These are phyloP conservation scores for Illadopsis cleaveri DNA, from an alignment of 2,113 vertebrate genomes.

Conservation along the genomic window DNA sequence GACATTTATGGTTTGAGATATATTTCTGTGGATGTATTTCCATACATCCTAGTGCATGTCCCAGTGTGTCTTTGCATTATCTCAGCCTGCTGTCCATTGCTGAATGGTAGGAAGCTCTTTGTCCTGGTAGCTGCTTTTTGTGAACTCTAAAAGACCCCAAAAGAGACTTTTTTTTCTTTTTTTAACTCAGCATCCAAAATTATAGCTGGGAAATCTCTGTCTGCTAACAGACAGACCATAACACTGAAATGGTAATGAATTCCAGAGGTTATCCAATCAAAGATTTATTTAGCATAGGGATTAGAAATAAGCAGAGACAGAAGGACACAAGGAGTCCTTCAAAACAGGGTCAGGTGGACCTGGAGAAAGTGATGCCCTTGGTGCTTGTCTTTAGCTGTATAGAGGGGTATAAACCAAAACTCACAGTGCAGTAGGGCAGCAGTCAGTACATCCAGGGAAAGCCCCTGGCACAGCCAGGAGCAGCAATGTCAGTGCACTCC, in stretches of 20 bases:
- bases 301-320: neutral
- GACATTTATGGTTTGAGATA: neutral
- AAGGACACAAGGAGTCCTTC: neutral
- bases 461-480: neutral
- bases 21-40: neutral
- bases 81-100: neutral
- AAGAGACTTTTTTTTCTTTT: too few relatives aligned
- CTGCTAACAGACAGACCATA: neutral
- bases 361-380: neutral
- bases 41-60: neutral
- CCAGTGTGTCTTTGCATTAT: neutral
- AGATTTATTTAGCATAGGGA: neutral
- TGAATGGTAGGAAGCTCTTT: neutral
- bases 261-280: neutral
- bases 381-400: neutral
- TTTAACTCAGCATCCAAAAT: neutral
- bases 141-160: neutral
- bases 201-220: neutral
- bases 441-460: neutral
- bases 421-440: rapidly evolving
- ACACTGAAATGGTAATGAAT: neutral
- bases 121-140: neutral
- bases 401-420: neutral
- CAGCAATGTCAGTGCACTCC: rapidly evolving
- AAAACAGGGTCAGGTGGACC: neutral